Evolutionary conservation across 2,113 vertebrate genomes (phyloP), one percentile per base, ranked within the genome.

Genomic region (Jaculus jaculus): DNA sequence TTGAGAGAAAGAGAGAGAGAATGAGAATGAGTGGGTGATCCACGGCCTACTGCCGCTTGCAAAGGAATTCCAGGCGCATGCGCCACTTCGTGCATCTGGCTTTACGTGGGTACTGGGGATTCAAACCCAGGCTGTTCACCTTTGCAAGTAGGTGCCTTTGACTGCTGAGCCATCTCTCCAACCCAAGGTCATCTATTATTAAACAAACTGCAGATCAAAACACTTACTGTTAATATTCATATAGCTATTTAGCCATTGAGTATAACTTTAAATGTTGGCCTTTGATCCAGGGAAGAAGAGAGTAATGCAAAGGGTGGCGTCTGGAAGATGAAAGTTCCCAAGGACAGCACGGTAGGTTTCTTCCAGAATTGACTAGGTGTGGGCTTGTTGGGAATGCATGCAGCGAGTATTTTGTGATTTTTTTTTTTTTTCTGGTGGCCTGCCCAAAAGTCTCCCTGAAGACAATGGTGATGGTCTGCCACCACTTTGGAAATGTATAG

Each of bases 281-380:
- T 96, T 69, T 96, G 87, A 90, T 96, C 51, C 95, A 99, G 99
- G 99, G 99, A 99, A 98, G 99, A 99, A 93, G 99, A 99, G 97
- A 99, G 99, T 97, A 99, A 99, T 96, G 99, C 99, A 61, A 99
- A 99, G 97, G 99, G 99, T 63, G 99, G 99, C 0, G 98, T 99
- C 28, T 99, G 99, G 99, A 99, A 99, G 98, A 99, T 99, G 98
- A 99, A 99, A 98, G 98, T 99, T 37, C 98, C 99, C 71, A 99
- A 99, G 97, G 99, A 99, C 95, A 98, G 98, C 96, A 99, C 98
- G 83, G 99, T 99, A 98, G 87, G 99, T 97, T n/a, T 63, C 66
- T 75, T 51, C 95, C 61, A 7, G 30, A 39, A 28, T 15, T 39
- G 61, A 93, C 72, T 47, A 1, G 74, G 72, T 58, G 1, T 61